Evolutionary conservation across 2,797 vertebrate species (phyloP), one percentile per base, ranked within the genome.

Genomic region (Simalia tracyae): DNA sequence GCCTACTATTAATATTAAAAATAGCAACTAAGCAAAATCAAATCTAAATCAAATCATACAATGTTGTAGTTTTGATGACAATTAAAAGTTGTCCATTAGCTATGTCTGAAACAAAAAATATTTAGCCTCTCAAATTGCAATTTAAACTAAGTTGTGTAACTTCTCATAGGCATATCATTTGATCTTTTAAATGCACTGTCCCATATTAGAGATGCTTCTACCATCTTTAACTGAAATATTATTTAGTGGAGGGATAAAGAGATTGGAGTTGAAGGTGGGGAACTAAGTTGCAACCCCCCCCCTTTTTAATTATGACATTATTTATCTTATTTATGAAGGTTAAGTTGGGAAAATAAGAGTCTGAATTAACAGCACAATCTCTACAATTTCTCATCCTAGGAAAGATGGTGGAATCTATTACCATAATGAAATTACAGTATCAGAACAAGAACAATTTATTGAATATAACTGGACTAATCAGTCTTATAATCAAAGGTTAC

Each of bases 1-100:
- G 93, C 91, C 92, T 84, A 90, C 66, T 86, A 11, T 92, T 95
- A 93, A 88, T 90, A 95, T 50, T 96, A 95, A 95, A 95, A 95
- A 84, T 36, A 88, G 92, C 81, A 94, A 93, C 60, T 94, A 92
- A 91, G 68, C 50, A 92, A 94, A 88, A 86, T 57, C 91, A 85
- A 88, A 91, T 63, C 17, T 36, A 90, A 93, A 12, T 24, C 89
- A 87, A n/a, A 89, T n/a, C 0, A 19, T 46, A 36, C 46, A 28
- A 1, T 36, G 63, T 54, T 57, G 31, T 66, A 84, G 6, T 22
- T 84, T 19, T 36, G 8, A 56, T 26, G 19, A 5, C 72, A 12
- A 24, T 88, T 42, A 11, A 64, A n/a, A 86, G 54, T 60, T 90
- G 95, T 50, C 89, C 86, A 95, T 28, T 86, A 94, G 93, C 92